Evolutionary conservation across 2,888 invertebrate genomes (phyloP).

Genomic region (Limenitis camilla): DNA sequence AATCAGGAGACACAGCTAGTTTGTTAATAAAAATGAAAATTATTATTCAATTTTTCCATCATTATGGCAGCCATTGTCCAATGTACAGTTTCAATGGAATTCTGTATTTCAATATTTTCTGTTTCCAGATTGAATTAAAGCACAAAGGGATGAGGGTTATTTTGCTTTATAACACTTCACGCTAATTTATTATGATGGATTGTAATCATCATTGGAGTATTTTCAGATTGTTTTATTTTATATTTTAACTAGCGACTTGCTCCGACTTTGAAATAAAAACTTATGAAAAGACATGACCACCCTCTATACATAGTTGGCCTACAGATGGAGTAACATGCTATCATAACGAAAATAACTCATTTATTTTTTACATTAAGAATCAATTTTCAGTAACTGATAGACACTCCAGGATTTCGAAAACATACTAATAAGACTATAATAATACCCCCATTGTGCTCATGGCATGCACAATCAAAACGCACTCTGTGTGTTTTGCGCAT

Average conservation of each 20-base stretch:
- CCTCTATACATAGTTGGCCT: too few species aligned
- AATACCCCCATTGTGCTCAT: too few species aligned
- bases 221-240: background rate
- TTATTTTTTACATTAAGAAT: too few species aligned
- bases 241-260: background rate
- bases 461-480: too few species aligned
- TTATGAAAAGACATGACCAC: too few species aligned
- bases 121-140: constrained; percentile 1
- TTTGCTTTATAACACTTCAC: background rate
- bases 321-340: too few species aligned
- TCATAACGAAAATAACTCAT: too few species aligned
- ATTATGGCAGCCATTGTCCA: constrained; percentile 4
- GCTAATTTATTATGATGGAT: background rate
- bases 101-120: constrained; percentile 4
- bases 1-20: background rate
- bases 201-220: background rate
- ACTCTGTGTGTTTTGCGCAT: too few species aligned
- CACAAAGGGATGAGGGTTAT: background rate
- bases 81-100: background rate
- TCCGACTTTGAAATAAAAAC: too few species aligned
- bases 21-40: background rate
- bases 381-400: too few species aligned
- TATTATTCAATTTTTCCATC: background rate
- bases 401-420: too few species aligned
- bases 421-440: too few species aligned